Percentiles rank a stretch among this genome's conserved stretches.
These are phyloP conservation scores for Upupa epops DNA, from an alignment of 2,113 vertebrate species.

Conservation along the genomic window DNA sequence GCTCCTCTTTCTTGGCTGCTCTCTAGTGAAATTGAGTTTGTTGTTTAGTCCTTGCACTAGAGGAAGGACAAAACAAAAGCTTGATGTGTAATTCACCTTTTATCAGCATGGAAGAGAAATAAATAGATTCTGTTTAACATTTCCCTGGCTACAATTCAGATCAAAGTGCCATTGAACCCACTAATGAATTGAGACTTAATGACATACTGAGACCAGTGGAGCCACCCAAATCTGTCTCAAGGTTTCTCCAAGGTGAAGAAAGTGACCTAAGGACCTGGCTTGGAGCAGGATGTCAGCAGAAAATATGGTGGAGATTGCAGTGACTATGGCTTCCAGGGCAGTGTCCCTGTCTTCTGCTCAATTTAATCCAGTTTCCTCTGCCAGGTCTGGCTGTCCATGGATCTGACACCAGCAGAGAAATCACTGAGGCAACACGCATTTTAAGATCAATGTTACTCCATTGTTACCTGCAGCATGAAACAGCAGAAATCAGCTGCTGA, in stretches of 20 bases:
- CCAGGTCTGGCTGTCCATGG: background rate
- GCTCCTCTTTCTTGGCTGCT: background rate
- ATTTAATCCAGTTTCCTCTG: background rate
- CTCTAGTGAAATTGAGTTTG: slow-evolving; percentile 10
- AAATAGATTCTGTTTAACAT: background rate
- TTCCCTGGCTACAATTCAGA: background rate
- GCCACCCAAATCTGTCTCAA: background rate
- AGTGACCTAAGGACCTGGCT: background rate
- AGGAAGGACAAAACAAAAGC: background rate
- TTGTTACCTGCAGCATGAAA: background rate
- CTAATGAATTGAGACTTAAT: background rate
- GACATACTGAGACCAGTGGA: background rate
- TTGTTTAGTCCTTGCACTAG: background rate
- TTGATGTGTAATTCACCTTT: background rate
- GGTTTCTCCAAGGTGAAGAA: background rate
- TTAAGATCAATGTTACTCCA: background rate
- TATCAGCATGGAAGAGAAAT: background rate
- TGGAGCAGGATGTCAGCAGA: background rate
- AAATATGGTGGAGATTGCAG: background rate
- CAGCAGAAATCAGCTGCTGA: background rate
- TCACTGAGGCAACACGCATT: background rate
- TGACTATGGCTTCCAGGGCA: background rate
- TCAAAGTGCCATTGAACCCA: background rate
- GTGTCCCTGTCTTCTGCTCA: background rate
- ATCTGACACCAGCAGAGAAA: background rate